Evolutionary conservation across 92 coral and sea anemone genomes (phyloP), one percentile per base, ranked within the genome.

Genomic region (Bergia puertoricense): DNA sequence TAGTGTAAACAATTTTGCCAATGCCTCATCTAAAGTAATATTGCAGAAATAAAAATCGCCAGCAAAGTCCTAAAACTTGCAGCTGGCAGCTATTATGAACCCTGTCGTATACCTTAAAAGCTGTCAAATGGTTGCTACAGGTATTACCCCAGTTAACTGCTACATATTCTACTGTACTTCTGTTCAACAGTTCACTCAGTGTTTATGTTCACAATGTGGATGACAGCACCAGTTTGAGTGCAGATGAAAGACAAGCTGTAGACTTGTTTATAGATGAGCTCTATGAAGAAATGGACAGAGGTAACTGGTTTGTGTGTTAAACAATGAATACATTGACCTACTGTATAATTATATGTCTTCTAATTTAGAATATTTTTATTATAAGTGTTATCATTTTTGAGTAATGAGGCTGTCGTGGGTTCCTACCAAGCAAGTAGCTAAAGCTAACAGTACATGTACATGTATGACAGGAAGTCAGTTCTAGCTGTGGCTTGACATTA

Each of bases 201-300:
- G 85, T 90, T 40, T 95, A 95, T 81, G 93, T 93, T 3, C 92
- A 92, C 82, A 95, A 92, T 51, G 85, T 95, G 8, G 98, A 95
- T 65, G 88, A 86, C 85, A 86, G 86, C 36, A 81, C 89, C 79
- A 91, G 72, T 59, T 79, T 91, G 79, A 74, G 91, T 57, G 86
- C 73, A 42, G 96, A 95, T 84, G 96, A 95, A 82, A 90, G 80
- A 43, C 91, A 93, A 84, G 96, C 96, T 42, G 48, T 95, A 40
- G 98, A 93, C 78, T 6, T 95, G 16, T 95, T 93, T 48, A 88
- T 95, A 75, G 96, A 95, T 88, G 89, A 95, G 45, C 96, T 95
- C 45, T 95, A 95, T 84, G 98, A 93, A 14, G 96, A 95, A 88
- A 91, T 95, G 88, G 96, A 93, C 74, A 91, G 80, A 82, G 95